These are phyloP conservation scores for Plebejus melissa DNA, from an alignment of 2,888 invertebrate species.

Conservation along the genomic window DNA sequence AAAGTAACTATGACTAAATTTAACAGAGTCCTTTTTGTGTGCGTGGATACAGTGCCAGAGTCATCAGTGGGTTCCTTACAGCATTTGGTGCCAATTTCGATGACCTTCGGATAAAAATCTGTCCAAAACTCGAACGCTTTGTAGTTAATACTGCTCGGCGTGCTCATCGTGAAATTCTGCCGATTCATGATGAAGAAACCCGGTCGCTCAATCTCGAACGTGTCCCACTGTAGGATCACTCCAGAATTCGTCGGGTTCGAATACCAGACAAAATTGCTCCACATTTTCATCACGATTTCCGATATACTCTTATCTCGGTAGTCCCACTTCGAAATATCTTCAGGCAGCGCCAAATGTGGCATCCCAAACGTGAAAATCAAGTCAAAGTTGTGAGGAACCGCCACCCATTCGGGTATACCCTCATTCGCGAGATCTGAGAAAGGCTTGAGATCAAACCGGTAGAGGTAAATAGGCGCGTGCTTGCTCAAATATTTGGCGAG, in stretches of 20 bases:
- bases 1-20: slow-evolving; percentile 51
- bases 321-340: slow-evolving; percentile 84
- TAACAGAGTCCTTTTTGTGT: slow-evolving; percentile 44
- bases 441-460: slow-evolving; percentile 87
- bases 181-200: slow-evolving; percentile 86
- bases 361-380: slow-evolving; percentile 90
- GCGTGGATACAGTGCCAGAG: slow-evolving; percentile 52
- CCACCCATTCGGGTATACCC: slow-evolving; percentile 86
- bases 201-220: slow-evolving; percentile 82
- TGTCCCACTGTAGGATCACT: slow-evolving; percentile 87
- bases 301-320: slow-evolving; percentile 87
- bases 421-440: slow-evolving; percentile 81
- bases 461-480: slow-evolving; percentile 81
- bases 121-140: slow-evolving; percentile 91
- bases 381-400: slow-evolving; percentile 90
- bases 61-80: slow-evolving; percentile 81
- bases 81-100: slow-evolving; percentile 85
- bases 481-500: slow-evolving; percentile 82
- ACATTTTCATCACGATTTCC: slow-evolving; percentile 89
- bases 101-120: slow-evolving; percentile 87
- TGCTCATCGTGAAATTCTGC: slow-evolving; percentile 86
- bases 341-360: slow-evolving; percentile 83
- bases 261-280: slow-evolving; percentile 87
- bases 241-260: slow-evolving; percentile 85
- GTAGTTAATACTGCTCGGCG: slow-evolving; percentile 83